Percentiles rank a stretch among this genome's conserved stretches.
phyloP scores from a whole-genome alignment of 2,797 vertebrate species.

The Sandelia bainsii region DNA sequence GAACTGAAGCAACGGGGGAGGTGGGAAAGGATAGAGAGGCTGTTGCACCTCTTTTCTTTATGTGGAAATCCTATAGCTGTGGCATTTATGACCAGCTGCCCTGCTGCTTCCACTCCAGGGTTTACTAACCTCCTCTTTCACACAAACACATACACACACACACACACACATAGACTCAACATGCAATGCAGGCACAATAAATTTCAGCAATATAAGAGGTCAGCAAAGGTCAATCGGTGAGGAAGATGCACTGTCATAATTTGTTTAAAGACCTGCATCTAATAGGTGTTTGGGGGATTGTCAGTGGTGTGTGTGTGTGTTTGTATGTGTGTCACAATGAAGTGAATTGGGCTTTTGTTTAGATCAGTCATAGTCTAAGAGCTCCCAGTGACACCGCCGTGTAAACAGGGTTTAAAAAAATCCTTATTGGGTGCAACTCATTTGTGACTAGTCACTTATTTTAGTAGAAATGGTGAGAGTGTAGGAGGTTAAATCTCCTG shows the following conservation, averaged over 20 bases:
- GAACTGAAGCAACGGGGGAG: slow-evolving; percentile 37
- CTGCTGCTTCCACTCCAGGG: slow-evolving; percentile 70
- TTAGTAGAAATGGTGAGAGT: slow-evolving; percentile 9
- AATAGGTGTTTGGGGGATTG: slow-evolving; percentile 83
- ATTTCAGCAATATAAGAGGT: slow-evolving; percentile 79
- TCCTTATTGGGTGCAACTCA: slow-evolving; percentile 19
- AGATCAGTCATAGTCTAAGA: slow-evolving; percentile 83
- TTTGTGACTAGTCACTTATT: too few relatives aligned
- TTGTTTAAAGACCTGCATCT: slow-evolving; percentile 88
- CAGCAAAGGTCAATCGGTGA: slow-evolving; percentile 73
- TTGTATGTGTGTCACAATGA: slow-evolving; percentile 57
- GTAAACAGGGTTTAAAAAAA: slow-evolving; percentile 57
- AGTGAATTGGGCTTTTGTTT: slow-evolving; percentile 82
- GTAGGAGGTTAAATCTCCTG: too few relatives aligned
- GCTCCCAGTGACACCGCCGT: slow-evolving; percentile 75
- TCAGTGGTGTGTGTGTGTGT: slow-evolving; percentile 71
- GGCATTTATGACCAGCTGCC: slow-evolving; percentile 82
- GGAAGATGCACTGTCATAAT: slow-evolving; percentile 88
- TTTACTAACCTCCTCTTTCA: slow-evolving; percentile 71
- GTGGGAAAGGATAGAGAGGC: slow-evolving; percentile 61
- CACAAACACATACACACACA: slow-evolving; percentile 28
- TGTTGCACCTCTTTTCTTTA: slow-evolving; percentile 81
- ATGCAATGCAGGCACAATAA: slow-evolving; percentile 73
- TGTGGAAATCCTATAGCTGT: slow-evolving; percentile 77
- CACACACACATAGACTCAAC: slow-evolving; percentile 29